Conservation (phyloP, 2,797 vertebrate genomes). For the Gymnothorax reevesii region DNA sequence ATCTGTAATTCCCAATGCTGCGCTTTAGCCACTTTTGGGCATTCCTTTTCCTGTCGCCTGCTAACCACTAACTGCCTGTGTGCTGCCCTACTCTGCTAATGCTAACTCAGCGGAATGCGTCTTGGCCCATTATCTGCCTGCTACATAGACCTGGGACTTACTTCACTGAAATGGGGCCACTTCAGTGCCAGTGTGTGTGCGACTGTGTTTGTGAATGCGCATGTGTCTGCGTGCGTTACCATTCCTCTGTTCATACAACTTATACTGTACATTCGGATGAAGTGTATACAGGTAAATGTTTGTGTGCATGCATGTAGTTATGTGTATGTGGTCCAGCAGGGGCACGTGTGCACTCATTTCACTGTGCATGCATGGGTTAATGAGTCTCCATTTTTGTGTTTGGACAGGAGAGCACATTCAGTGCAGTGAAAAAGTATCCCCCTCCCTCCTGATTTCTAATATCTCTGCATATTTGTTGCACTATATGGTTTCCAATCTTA, state of each 20-base stretch:
- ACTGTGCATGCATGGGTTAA: too few relatives aligned
- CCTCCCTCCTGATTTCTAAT: too few relatives aligned
- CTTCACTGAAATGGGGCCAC: neutral
- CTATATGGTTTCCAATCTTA: too few relatives aligned
- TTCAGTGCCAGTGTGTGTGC: neutral
- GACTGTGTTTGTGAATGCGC: slow-evolving; percentile 4
- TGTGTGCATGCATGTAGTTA: too few relatives aligned
- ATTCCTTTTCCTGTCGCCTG: neutral
- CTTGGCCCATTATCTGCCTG: neutral
- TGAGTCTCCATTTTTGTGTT: neutral
- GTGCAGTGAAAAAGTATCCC: too few relatives aligned
- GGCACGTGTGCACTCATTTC: too few relatives aligned
- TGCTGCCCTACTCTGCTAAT: slow-evolving; percentile 7
- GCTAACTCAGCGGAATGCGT: slow-evolving; percentile 14
- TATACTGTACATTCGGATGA: too few relatives aligned
- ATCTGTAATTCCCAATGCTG: neutral
- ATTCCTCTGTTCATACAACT: too few relatives aligned
- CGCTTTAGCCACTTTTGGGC: neutral
- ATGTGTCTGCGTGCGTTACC: neutral
- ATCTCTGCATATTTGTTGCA: too few relatives aligned
- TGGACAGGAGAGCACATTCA: neutral
- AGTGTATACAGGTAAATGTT: too few relatives aligned
- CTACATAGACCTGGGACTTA: neutral
- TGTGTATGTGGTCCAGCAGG: too few relatives aligned
- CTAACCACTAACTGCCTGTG: slow-evolving; percentile 16